Base-by-base conservation (phyloP, 2,888 invertebrate genomes). In the Notocelia uddmanniana region DNA sequence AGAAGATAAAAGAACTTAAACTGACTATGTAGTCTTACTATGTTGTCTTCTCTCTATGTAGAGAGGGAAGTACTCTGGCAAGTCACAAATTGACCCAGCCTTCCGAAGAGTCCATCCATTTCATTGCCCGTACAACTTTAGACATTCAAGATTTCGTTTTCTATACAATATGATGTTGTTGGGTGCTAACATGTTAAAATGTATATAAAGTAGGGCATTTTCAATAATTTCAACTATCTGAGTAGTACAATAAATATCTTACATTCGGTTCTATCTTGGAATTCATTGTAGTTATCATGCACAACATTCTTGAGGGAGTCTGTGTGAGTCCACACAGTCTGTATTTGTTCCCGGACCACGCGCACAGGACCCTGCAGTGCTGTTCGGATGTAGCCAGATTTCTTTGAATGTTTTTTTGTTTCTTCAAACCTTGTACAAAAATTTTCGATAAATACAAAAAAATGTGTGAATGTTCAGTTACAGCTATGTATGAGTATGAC, bases 221-320 rank as follows among this genome's bases (percentile, higher is more conserved):
- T 31, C 8, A 31, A 0, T 31, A 8, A 6, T 31, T 31, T 8
- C 31, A 31, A n/a, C n/a, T n/a, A n/a, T n/a, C n/a, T n/a, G n/a
- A 41, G 15, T 45, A 58, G 18, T 19, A 37, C 18, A 18, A 58
- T 19, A 0, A 19, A 13, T 9, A 37, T 57, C 91, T 86, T 73
- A 93, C 93, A 93, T 68, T 89, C 88, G 69, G 86, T 88, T 76
- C 86, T 85, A 70, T 92, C 90, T 55, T 83, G 82, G 1, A 90
- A 67, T 13, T 91, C 89, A 73, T 88, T 83, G 73, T 85, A 89
- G 74, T 91, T 85, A 68, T 91, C 89, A 64, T 82, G 79, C 3
- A 92, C 78, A 0, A 84, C 78, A 73, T 88, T 83, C 63, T 85
- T 89, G 10, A 88, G 76, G 0, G 85, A 83, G 31, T 87, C 88